These are phyloP conservation scores for Menura novaehollandiae DNA, from an alignment of 2,113 vertebrate species.

Conservation along the genomic window DNA sequence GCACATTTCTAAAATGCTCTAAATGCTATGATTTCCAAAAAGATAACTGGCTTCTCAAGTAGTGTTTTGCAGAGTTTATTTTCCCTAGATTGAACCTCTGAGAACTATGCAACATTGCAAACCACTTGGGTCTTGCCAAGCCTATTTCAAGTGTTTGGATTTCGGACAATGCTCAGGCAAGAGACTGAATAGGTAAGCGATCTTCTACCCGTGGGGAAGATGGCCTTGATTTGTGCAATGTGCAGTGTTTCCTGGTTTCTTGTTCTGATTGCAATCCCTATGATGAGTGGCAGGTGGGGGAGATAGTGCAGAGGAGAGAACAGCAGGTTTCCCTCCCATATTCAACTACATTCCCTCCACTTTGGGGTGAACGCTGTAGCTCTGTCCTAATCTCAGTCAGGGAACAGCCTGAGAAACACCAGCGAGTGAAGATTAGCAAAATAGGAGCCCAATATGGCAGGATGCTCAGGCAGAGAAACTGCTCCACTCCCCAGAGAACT, in stretches of 20 bases:
- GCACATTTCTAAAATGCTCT: background rate
- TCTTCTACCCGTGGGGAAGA: background rate
- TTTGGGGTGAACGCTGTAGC: background rate
- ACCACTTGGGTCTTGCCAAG: background rate
- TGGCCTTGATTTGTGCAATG: background rate
- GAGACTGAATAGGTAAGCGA: background rate
- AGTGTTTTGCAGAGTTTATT: background rate
- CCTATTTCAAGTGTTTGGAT: background rate
- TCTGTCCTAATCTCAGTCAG: background rate
- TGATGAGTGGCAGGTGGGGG: background rate
- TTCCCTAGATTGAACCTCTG: background rate
- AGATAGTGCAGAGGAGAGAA: background rate
- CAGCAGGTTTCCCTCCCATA: background rate
- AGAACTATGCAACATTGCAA: fast-evolving
- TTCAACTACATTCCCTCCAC: background rate
- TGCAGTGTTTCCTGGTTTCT: background rate
- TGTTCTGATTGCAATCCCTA: background rate
- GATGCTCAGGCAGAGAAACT: background rate
- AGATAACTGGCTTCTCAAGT: background rate
- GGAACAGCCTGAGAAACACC: background rate
- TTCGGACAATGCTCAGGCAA: background rate
- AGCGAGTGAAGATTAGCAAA: background rate
- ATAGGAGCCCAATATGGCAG: background rate
- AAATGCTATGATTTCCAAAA: background rate
- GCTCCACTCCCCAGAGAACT: background rate